phyloP scores from a whole-genome alignment of 1,140 invertebrate genomes.

The Telenomus remus region DNA sequence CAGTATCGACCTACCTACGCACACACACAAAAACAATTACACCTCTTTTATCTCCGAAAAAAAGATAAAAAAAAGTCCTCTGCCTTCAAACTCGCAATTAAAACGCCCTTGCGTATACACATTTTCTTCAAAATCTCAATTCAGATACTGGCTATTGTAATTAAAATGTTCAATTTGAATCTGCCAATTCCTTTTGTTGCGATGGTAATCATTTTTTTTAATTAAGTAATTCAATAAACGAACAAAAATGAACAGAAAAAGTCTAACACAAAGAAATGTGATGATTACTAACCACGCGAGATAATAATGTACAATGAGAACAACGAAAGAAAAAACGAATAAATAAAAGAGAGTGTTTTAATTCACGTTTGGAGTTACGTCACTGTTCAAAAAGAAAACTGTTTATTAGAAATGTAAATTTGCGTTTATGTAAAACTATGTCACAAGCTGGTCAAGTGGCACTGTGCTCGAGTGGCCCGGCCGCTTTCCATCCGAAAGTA shows the following conservation, averaged over 20 bases:
- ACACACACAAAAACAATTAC: conserved; percentile 50
- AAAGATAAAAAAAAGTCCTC: neutral
- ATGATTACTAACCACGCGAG: no score
- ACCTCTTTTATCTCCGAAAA: conserved; percentile 11
- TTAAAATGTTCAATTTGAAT: neutral
- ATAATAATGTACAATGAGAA: no score
- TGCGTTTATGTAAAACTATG: conserved; percentile 48
- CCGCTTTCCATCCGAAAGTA: conserved; percentile 25
- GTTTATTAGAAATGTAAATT: conserved; percentile 55
- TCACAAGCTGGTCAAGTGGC: conserved; percentile 50
- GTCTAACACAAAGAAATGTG: neutral
- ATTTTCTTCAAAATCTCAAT: conserved; percentile 14
- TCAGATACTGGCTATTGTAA: no score
- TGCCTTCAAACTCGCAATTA: conserved; percentile 25
- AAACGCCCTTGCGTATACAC: conserved; percentile 21
- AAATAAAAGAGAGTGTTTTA: neutral
- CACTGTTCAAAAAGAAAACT: conserved; percentile 22
- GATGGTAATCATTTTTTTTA: no score
- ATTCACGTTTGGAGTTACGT: conserved; percentile 12
- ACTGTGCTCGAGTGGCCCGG: conserved; percentile 36
- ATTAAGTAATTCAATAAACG: neutral
- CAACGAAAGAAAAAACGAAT: no score
- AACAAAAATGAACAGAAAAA: no score
- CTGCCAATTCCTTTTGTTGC: neutral
- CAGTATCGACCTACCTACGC: conserved; percentile 84